Base-by-base conservation (phyloP, 1,140 invertebrate species). In the Aphelenchoides avenae region DNA sequence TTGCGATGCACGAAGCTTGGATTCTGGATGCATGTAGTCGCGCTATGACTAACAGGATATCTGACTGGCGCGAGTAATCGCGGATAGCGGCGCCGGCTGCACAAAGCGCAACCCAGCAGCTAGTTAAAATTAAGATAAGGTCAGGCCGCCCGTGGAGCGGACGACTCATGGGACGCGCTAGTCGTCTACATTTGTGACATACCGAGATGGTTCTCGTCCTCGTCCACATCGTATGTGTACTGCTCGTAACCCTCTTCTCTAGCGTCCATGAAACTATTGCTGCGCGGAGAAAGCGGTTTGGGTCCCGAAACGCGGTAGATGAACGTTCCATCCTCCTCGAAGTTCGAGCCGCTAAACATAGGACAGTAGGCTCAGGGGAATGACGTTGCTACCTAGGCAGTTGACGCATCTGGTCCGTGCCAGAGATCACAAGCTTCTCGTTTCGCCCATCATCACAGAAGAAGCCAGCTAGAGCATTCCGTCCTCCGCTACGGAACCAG, bases 381-480 rank as follows among this genome's bases (percentile, higher is more conserved):
- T 24, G 36, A 61, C n/a, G 39, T 44, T 44, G 2, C n/a, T 47
- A 58, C 57, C 42, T 63, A 2, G 58, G 40, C n/a, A 63, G 31
- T 22, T 65, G 50, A 4, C 41, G 41, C 5, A 58, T 42, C 11
- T 11, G 18, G 13, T 26, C 27, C 15, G 26, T 66, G 18, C 61
- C 62, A 13, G 64, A 51, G 33, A 64, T 56, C 22, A 66, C 18
- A 15, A 66, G 7, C 30, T 63, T 63, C 26, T 63, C 62, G 34
- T 33, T 58, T 15, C 62, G n/a, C 6, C 61, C 61, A 44, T 63
- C 61, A 24, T 33, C 31, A 18, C 50, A 66, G 24, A 57, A 63
- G 41, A 63, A 63, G 24, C 61, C 61, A 22, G 62, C 46, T 34
- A 64, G 61, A 5, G 61, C 61, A 24, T 50, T 54, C n/a, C 29